These are phyloP conservation scores for Alca torda DNA, from an alignment of 2,797 vertebrate genomes.

Conservation along the genomic window DNA sequence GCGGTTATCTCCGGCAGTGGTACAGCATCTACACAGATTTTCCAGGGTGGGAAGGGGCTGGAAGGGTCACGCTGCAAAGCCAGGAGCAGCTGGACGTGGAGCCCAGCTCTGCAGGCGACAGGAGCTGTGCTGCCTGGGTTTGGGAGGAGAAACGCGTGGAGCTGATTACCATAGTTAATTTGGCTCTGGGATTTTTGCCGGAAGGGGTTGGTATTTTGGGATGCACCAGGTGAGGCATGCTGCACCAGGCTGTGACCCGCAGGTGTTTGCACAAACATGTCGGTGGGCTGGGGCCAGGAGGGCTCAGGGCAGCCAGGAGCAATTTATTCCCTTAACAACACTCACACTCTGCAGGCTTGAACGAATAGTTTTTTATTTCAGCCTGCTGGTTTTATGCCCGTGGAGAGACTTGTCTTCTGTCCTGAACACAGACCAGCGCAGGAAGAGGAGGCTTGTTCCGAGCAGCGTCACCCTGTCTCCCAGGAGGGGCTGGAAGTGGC, in stretches of 20 bases:
- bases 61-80: not conserved
- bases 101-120: not conserved
- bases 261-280: not conserved
- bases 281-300: not conserved
- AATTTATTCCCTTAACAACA: conserved; percentile 21
- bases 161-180: not conserved
- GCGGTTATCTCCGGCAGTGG: not conserved
- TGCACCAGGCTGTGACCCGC: not conserved
- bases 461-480: not conserved
- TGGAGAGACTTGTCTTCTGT: not conserved
- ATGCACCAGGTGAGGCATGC: not conserved
- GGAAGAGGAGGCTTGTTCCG: not conserved
- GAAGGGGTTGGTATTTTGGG: not conserved
- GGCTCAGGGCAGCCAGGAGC: not conserved
- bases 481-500: not conserved
- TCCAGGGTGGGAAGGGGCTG: not conserved
- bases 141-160: not conserved
- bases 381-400: not conserved
- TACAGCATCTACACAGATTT: not conserved
- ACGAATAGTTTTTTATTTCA: not conserved
- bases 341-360: conserved; percentile 10
- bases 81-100: accelerated
- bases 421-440: not conserved
- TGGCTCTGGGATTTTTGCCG: not conserved
- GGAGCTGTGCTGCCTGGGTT: not conserved